A percentile compares a stretch with the other conserved stretches of the same genome.
Conservation (phyloP, 2,797 vertebrate genomes). For the Platyrinchus mystaceus region DNA sequence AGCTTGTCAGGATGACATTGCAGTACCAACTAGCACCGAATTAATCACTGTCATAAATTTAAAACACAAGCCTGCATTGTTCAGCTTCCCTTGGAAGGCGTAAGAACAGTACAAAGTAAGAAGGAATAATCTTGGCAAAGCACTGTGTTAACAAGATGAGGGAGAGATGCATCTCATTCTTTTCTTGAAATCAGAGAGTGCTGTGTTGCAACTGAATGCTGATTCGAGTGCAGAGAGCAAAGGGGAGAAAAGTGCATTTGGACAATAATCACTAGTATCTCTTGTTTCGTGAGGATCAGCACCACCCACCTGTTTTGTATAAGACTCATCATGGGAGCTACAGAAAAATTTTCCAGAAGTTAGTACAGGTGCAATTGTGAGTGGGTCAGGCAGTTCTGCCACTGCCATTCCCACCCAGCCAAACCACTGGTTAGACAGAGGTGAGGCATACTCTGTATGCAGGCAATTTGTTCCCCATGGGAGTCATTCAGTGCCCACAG, state of each 20-base stretch:
- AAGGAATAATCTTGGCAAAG: constrained; percentile 40
- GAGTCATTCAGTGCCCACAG: background rate
- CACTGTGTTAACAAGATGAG: background rate
- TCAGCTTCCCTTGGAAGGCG: background rate
- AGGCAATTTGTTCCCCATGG: background rate
- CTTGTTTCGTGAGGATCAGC: background rate
- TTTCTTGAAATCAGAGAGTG: background rate
- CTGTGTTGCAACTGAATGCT: background rate
- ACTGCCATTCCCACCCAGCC: background rate
- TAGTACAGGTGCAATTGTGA: background rate
- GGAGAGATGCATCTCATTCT: background rate
- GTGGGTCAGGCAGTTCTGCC: background rate
- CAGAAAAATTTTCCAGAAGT: constrained; percentile 27
- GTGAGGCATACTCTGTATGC: background rate
- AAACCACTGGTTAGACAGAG: background rate
- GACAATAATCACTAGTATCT: background rate
- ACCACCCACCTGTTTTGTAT: constrained; percentile 20
- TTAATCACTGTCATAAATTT: background rate
- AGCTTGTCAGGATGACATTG: background rate
- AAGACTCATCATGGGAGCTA: constrained; percentile 33
- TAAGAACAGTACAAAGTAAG: background rate
- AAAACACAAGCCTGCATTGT: background rate
- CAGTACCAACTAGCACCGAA: background rate
- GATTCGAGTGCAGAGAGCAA: constrained; percentile 17
- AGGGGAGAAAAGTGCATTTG: background rate